phyloP scores from a whole-genome alignment of 2,888 invertebrate genomes.

The Dioctria linearis region DNA sequence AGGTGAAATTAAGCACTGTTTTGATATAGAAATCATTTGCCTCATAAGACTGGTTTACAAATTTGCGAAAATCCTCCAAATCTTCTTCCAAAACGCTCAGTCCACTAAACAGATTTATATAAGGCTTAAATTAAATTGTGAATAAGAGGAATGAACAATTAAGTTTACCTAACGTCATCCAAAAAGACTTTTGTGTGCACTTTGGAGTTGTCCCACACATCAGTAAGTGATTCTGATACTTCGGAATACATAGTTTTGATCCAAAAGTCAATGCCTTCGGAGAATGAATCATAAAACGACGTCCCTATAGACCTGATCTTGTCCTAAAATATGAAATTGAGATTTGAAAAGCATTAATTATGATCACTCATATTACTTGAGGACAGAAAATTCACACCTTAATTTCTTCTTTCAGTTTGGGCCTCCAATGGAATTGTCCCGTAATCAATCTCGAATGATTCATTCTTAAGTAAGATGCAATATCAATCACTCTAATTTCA shows the following conservation, averaged over 20 bases:
- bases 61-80: constrained; percentile 75
- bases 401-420: constrained; percentile 78
- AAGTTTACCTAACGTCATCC: constrained; percentile 76
- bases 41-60: constrained; percentile 83
- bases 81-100: constrained; percentile 79
- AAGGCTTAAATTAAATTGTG: neutral
- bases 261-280: constrained; percentile 77
- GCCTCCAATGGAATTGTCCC: constrained; percentile 85
- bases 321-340: constrained; percentile 64
- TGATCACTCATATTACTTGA: too few species aligned
- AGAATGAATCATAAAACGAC: constrained; percentile 72
- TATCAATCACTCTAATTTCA: constrained; percentile 83
- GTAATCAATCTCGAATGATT: constrained; percentile 89
- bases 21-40: constrained; percentile 89
- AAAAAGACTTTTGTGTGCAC: constrained; percentile 80
- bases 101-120: constrained; percentile 64
- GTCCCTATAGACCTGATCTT: constrained; percentile 70
- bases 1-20: constrained; percentile 80
- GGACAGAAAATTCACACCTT: constrained; percentile 66
- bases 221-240: constrained; percentile 77
- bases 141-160: neutral
- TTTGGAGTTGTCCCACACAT: constrained; percentile 84
- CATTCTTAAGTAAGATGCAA: constrained; percentile 83
- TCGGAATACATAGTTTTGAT: constrained; percentile 80
- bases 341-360: too few species aligned